Evolutionary conservation across 2,113 vertebrate species (phyloP).

Genomic region (Globicephala melas): DNA sequence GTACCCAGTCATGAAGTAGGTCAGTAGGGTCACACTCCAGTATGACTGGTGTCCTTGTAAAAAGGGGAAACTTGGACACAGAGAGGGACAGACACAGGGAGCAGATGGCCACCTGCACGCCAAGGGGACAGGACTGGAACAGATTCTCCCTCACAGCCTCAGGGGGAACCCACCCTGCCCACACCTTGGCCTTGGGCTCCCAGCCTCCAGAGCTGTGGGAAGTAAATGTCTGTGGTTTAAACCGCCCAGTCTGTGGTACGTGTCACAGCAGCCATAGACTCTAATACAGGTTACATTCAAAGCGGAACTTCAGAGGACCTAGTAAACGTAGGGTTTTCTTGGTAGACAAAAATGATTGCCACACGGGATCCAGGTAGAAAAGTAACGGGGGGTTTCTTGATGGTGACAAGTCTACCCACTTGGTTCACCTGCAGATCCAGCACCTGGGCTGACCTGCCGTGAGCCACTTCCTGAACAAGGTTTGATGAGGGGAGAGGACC

Average conservation of each 20-base stretch:
- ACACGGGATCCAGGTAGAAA: fast-evolving
- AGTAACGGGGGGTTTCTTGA: not conserved
- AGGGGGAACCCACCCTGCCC: too few relatives aligned
- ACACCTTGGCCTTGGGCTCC: not conserved
- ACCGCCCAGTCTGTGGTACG: fast-evolving
- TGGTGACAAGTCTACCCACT: not conserved
- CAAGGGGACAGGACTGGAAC: too few relatives aligned
- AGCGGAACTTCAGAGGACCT: not conserved
- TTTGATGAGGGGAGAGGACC: too few relatives aligned
- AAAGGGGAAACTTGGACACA: not conserved
- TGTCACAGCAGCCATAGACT: not conserved
- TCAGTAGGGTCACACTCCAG: not conserved
- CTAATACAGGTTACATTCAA: fast-evolving
- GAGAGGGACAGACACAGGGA: not conserved
- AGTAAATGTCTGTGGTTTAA: not conserved
- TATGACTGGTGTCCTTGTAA: not conserved
- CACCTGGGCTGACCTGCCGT: not conserved
- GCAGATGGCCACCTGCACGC: not conserved
- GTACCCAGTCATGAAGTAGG: not conserved
- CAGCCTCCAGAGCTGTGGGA: not conserved
- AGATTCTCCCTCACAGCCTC: fast-evolving
- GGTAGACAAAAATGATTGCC: not conserved
- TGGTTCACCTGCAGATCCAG: fast-evolving
- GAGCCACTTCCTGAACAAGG: not conserved
- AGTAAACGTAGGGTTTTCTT: not conserved